Evolutionary conservation across 2,888 invertebrate species (phyloP), one percentile per base, ranked within the genome.

Genomic region (Alitta virens): DNA sequence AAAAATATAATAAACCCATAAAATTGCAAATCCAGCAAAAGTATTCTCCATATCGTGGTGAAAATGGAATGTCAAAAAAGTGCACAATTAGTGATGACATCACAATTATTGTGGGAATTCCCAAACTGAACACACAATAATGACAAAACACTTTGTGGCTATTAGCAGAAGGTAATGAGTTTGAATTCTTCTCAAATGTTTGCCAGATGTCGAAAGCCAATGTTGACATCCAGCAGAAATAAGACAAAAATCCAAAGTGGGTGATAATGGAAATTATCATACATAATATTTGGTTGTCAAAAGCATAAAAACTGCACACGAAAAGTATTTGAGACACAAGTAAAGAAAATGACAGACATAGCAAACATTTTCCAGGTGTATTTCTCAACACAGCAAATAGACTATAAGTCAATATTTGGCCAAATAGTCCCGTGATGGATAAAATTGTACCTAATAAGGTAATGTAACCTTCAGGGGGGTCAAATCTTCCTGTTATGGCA

Each of bases 401-500:
- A 24, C 78, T 68, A 70, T 85, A 85, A 1, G 84, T 83, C 1
- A 80, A 64, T 16, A 86, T 75, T 65, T 85, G 85, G 2, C 84
- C 67, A 18, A 82, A 60, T 1, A 86, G 74, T 66, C 83, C 84
- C 23, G 84, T 67, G 46, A 84, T 77, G 0, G 85, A 85, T 14
- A 85, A 87, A 14, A 88, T 82, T 7, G 88, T 86, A 50, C 88
- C 88, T 68, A 88, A 83, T 51, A 88, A 81, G 16, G 88, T 87
- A 56, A 89, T 25, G 14, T 68, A 33, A 21, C 55, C 38, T 58
- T 70, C 68, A 3, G 60, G n/a, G 9, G 25, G 24, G 33, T 40
- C 40, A 40, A 40, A 40, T 16, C 16, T 40, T 40, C 16, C 40
- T 16, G 40, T 40, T 40, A 12, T 40, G 40, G 9, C 16, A 12